Base-by-base conservation (phyloP, 53 echinoderm and acorn worm species). In the Luidia sarsii region DNA sequence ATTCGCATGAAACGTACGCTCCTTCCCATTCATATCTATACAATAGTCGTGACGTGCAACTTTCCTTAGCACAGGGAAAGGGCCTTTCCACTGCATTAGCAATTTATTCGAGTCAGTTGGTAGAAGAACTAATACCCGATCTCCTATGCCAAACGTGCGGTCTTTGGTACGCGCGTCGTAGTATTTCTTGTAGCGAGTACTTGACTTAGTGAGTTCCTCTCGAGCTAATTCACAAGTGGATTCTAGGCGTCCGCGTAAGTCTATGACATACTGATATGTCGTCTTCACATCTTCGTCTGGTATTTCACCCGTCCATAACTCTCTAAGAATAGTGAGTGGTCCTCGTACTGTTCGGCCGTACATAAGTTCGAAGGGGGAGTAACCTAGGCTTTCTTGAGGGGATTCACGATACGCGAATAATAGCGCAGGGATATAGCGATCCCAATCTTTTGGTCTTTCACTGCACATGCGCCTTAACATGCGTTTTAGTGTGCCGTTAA, bases 41-140 rank as follows among this genome's bases (percentile, higher is more conserved):
- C 49, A 63, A 59, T 68, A 84, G 57, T 82, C 71, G 25, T 54
- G 32, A 9, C 14, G 30, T 22, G 46, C 38, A 4, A 55, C 34
- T 32, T 80, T 81, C 38, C 36, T 50, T 5, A 57, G n/a, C 2
- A 86, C 54, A 0, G 30, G 39, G 52, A 87, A 91, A 4, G 87
- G 91, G 1, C 83, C 91, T 37, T 79, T 74, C 91, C 91, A 87
- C 21, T 91, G 80, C 69, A 83, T 68, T 14, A 87, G 31, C 23
- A 91, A 48, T 45, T 89, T 89, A 53, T 86, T 91, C 19, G 38
- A 48, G 25, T 85, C 80, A 3, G 82, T 90, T 7, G 90, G 90
- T 39, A 74, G 32, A 23, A 90, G 63, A 36, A 90, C 19, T n/a
- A 87, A 68, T 1, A 92, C 85, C 27, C 67, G 49, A 33, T 88